Conservation (phyloP, 2,113 vertebrate species). For the Cavia aperea region DNA sequence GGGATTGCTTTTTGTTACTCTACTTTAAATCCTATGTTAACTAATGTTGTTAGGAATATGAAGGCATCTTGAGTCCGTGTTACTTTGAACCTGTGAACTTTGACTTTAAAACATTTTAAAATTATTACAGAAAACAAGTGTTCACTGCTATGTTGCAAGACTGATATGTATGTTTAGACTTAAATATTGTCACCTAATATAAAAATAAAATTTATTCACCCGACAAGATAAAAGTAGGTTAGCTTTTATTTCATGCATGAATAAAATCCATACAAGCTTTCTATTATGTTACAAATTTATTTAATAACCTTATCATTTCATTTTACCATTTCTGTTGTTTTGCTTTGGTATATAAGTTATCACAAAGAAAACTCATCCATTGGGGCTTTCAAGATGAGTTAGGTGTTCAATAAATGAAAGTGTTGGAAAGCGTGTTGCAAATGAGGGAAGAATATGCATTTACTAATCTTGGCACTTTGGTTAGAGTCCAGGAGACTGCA, state of each 20-base stretch:
- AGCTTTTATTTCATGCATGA: not conserved
- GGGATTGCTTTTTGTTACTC: not conserved
- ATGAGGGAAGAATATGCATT: not conserved
- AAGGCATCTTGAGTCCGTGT: not conserved
- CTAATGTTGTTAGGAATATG: not conserved
- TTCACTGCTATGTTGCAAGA: not conserved
- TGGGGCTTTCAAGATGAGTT: slow-evolving; percentile 1
- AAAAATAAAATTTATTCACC: slow-evolving; percentile 4
- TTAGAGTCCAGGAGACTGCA: not conserved
- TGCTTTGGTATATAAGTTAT: not conserved
- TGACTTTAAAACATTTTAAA: not conserved
- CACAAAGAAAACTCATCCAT: not conserved
- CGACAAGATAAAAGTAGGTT: not conserved
- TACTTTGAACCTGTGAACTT: not conserved
- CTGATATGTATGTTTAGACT: not conserved
- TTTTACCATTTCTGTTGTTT: not conserved
- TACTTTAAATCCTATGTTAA: not conserved
- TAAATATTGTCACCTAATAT: slow-evolving; percentile 22
- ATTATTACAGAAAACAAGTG: not conserved
- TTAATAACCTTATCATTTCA: not conserved
- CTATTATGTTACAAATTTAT: slow-evolving; percentile 4
- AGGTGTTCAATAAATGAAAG: not conserved
- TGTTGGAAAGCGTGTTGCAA: not conserved
- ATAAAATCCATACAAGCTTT: not conserved
- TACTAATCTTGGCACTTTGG: not conserved